A percentile compares a stretch with the other conserved stretches of the same genome.
Evolutionary conservation across 1,140 invertebrate species (phyloP).

Genomic region (Neodiprion virginianus): DNA sequence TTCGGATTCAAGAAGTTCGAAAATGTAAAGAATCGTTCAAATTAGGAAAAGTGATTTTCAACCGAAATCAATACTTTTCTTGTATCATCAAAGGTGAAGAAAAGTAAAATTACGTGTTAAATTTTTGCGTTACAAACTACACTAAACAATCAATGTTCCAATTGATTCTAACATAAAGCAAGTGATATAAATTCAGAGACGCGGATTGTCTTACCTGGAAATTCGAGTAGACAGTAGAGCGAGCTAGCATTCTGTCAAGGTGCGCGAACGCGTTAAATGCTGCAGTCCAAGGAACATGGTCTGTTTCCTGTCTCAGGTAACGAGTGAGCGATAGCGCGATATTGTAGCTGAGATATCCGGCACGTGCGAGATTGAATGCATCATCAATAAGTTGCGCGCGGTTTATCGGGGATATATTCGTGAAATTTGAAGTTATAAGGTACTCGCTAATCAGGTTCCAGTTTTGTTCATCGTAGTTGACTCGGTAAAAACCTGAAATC

Average conservation of each 20-base stretch:
- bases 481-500: slow-evolving; percentile 65
- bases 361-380: slow-evolving; percentile 71
- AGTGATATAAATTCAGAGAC: neutral
- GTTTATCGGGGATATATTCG: slow-evolving; percentile 68
- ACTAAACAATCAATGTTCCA: neutral
- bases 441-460: slow-evolving; percentile 63
- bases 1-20: too few relatives aligned
- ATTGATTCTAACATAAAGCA: too few relatives aligned
- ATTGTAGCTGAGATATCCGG: slow-evolving; percentile 60
- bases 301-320: slow-evolving; percentile 66
- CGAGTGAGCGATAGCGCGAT: slow-evolving; percentile 64
- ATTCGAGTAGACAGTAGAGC: slow-evolving; percentile 50
- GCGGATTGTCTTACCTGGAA: slow-evolving; percentile 48
- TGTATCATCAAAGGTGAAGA: too few relatives aligned
- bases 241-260: slow-evolving; percentile 53
- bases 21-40: too few relatives aligned
- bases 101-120: neutral
- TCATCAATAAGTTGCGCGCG: slow-evolving; percentile 82
- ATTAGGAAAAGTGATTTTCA: too few relatives aligned
- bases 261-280: slow-evolving; percentile 66
- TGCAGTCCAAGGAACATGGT: slow-evolving; percentile 70
- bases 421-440: slow-evolving; percentile 55
- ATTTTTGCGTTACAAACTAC: neutral
- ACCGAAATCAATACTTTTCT: too few relatives aligned
- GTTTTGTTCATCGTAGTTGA: slow-evolving; percentile 68